Evolutionary conservation across 2,888 invertebrate species (phyloP), one percentile per base, ranked within the genome.

Genomic region (Tenthredo mesomela): DNA sequence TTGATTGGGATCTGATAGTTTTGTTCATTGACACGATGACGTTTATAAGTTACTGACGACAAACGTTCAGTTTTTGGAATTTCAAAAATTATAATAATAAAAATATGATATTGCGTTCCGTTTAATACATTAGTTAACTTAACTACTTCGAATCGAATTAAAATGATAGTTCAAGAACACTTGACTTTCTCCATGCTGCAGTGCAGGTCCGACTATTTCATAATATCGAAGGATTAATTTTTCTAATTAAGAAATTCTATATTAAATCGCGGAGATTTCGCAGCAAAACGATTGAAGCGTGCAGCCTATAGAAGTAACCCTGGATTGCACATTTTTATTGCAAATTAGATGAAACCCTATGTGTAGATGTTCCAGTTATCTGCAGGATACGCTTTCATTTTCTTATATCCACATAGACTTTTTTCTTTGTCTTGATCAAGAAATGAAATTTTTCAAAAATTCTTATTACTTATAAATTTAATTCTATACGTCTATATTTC

Each of bases 81-180:
- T 40, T 43, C 1, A 2, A 12, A 67, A 0, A 18, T 40, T 10
- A 40, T 37, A n/a, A n/a, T 4, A 21, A 50, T 15, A 33, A 15
- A 47, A 2, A 6, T 29, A 75, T n/a, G 18, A 54, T n/a, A n/a
- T 77, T 54, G 21, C 54, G n/a, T 77, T 50, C 33, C n/a, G 29
- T 77, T 54, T 54, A n/a, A 54, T 50, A 50, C 50, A 75, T 43
- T 10, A 12, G 37, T 43, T 47, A 43, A 33, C 33, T 33, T 0
- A n/a, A 29, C 29, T 37, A 77, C 9, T 54, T 29, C 21, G 25
- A 61, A 25, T 80, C 33, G 15, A 25, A 80, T 61, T 40, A 80
- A 80, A 80, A 80, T 25, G 37, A 80, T 80, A 61, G 80, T 80
- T 80, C 65, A 65, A 58, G 80, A 80, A 80, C 65, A 65, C 65